Percentiles rank a stretch among this genome's conserved stretches.
Evolutionary conservation across 53 echinoderm and acorn worm genomes (phyloP).

Genomic region (Astropecten irregularis): DNA sequence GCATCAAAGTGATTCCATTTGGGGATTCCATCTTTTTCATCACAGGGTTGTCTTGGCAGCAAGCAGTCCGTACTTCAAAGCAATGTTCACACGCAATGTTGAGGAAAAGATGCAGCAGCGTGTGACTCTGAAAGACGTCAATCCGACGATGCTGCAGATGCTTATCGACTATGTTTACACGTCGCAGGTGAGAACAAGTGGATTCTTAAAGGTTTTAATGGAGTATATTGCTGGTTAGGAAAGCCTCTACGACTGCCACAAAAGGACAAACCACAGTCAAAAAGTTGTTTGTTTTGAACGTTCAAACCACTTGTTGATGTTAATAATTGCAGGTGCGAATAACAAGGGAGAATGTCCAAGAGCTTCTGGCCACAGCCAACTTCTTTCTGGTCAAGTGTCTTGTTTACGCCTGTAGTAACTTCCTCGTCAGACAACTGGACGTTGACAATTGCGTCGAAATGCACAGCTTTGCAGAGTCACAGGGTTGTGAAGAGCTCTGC

Average conservation of each 20-base stretch:
- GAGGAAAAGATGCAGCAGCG: slow-evolving; percentile 47
- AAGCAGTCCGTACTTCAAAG: slow-evolving; percentile 75
- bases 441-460: slow-evolving; percentile 76
- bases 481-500: slow-evolving; percentile 62
- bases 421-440: slow-evolving; percentile 66
- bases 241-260: too few species aligned
- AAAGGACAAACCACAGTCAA: too few species aligned
- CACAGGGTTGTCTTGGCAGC: slow-evolving; percentile 64
- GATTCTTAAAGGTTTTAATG: not conserved
- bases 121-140: slow-evolving; percentile 52
- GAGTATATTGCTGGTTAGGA: too few species aligned
- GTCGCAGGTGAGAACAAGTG: slow-evolving; percentile 31
- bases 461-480: slow-evolving; percentile 68
- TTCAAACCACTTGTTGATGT: too few species aligned
- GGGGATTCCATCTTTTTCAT: too few species aligned
- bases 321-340: slow-evolving; percentile 56
- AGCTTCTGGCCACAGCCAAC: slow-evolving; percentile 67
- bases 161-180: slow-evolving; percentile 75
- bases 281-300: too few species aligned
- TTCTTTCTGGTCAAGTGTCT: slow-evolving; percentile 70
- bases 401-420: slow-evolving; percentile 72
- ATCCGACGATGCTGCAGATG: slow-evolving; percentile 47
- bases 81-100: slow-evolving; percentile 69
- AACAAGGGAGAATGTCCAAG: slow-evolving; percentile 71
- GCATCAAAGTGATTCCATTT: too few species aligned